Conservation (phyloP, 53 echinoderm and acorn worm species). For the Zoroaster sp. region DNA sequence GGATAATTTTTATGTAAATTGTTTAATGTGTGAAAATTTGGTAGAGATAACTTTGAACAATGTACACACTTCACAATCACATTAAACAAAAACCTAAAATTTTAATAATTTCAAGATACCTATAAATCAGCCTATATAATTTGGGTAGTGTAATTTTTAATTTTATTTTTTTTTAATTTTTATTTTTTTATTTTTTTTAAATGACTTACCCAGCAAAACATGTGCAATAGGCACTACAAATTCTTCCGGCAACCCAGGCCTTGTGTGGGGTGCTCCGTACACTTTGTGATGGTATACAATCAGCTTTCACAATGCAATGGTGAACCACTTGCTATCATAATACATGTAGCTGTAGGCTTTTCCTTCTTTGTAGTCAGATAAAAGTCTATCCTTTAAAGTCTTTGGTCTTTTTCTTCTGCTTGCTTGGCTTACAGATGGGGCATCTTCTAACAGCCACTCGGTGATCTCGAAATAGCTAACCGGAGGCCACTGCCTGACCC, state of each 20-base stretch:
- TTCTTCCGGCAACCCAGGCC: too few relatives aligned
- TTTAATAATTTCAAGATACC: too few relatives aligned
- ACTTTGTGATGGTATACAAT: background rate
- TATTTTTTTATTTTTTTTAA: background rate
- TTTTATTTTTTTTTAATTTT: too few relatives aligned
- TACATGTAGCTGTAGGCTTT: slow-evolving; percentile 6
- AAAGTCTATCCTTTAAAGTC: slow-evolving; percentile 28
- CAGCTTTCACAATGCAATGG: too few relatives aligned
- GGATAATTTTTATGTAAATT: too few relatives aligned
- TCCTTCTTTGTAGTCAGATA: slow-evolving; percentile 58
- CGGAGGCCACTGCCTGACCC: slow-evolving; percentile 22
- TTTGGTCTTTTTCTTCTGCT: background rate
- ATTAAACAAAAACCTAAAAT: too few relatives aligned
- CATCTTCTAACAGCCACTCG: slow-evolving; percentile 38
- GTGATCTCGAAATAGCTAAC: slow-evolving; percentile 54
- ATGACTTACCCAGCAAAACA: background rate
- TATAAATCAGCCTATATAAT: too few relatives aligned
- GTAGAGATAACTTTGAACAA: too few relatives aligned
- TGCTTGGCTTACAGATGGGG: slow-evolving; percentile 42
- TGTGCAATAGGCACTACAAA: slow-evolving; percentile 2
- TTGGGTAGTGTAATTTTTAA: too few relatives aligned
- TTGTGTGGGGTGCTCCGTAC: background rate
- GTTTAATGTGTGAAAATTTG: too few relatives aligned
- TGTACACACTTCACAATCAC: too few relatives aligned
- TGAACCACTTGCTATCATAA: background rate